Conservation (phyloP, 2,113 vertebrate species). For the Hydrolagus affinis region DNA sequence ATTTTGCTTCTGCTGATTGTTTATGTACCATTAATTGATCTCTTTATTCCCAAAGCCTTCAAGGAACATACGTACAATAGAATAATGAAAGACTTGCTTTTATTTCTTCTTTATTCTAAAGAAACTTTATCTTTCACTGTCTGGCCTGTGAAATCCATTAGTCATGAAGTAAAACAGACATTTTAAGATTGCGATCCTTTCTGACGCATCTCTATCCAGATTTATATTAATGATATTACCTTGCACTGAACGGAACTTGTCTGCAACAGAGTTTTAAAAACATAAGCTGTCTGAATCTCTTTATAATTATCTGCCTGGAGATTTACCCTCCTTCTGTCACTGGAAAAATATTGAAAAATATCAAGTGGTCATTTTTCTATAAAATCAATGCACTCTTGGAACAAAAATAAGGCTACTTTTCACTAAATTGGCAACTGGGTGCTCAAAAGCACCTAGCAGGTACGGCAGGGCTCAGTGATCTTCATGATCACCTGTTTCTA, state of each 20-base stretch:
- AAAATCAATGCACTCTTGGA: not conserved
- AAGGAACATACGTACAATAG: constrained; percentile 53
- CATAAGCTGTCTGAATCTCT: not conserved
- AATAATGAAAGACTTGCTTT: not conserved
- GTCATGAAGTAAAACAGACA: not conserved
- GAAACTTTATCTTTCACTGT: not conserved
- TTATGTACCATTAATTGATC: constrained; percentile 97
- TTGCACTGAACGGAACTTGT: not conserved
- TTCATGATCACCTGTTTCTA: not conserved
- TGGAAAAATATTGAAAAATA: not conserved
- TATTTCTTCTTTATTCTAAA: constrained; percentile 12
- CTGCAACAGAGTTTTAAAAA: not conserved
- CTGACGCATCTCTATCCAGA: not conserved
- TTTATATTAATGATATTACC: not conserved
- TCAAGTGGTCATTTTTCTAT: not conserved
- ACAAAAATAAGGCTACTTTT: too few relatives aligned
- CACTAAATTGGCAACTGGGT: not conserved
- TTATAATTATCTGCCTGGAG: not conserved
- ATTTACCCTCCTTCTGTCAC: not conserved
- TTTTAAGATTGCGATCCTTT: not conserved
- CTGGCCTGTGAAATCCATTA: constrained; percentile 15
- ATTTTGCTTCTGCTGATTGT: constrained; percentile 84
- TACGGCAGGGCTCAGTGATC: not conserved
- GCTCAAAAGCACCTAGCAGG: not conserved
- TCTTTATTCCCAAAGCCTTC: constrained; percentile 78